phyloP scores from a whole-genome alignment of 2,113 vertebrate genomes.

The Manacus vitellinus region DNA sequence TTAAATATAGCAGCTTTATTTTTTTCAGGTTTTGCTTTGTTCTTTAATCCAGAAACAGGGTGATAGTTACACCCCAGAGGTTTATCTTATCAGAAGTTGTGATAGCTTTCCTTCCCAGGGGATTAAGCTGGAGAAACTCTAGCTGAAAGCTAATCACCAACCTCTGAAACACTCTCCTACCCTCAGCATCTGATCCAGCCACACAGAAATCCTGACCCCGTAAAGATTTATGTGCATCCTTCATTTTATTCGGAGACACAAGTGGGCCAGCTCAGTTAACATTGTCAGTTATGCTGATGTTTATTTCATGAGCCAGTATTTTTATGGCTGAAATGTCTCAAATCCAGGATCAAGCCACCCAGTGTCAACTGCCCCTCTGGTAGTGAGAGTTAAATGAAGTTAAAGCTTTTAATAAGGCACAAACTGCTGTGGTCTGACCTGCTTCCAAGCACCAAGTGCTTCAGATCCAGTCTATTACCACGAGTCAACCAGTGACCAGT shows the following conservation, averaged over 20 bases:
- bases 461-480: background rate
- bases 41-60: background rate
- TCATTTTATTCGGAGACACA: background rate
- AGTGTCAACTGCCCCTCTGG: background rate
- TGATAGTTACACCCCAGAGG: background rate
- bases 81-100: background rate
- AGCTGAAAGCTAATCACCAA: background rate
- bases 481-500: background rate
- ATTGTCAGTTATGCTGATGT: background rate
- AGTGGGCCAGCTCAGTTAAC: background rate
- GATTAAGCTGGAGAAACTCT: background rate
- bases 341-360: background rate
- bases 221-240: background rate
- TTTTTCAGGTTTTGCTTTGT: background rate
- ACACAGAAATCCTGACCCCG: background rate
- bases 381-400: background rate
- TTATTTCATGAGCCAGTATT: background rate
- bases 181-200: background rate
- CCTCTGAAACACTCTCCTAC: background rate
- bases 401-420: constrained; percentile 32
- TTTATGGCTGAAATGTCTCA: background rate
- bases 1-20: background rate
- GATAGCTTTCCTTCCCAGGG: background rate
- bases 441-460: background rate
- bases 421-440: background rate